Evolutionary conservation across 2,113 vertebrate species (phyloP).

Genomic region (Limnothrissa miodon): DNA sequence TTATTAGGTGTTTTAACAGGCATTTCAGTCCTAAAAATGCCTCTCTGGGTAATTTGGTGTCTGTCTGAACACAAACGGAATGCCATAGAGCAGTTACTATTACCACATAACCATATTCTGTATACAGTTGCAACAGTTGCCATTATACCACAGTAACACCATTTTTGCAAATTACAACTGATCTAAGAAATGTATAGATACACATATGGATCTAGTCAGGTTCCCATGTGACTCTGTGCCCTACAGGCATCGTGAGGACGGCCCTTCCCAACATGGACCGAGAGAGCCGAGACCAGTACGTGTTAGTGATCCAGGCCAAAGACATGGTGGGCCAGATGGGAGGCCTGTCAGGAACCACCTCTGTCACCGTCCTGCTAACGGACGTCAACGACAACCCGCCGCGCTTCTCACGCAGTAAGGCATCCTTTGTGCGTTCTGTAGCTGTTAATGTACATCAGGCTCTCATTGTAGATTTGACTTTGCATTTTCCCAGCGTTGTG

Average conservation of each 20-base stretch:
- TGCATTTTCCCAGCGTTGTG: neutral
- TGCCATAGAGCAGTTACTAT: neutral
- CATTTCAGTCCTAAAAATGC: neutral
- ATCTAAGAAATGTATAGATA: neutral
- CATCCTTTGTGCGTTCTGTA: neutral
- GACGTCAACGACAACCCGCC: slow-evolving; percentile 97
- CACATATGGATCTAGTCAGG: neutral
- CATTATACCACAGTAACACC: neutral
- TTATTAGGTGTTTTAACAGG: neutral
- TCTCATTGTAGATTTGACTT: neutral
- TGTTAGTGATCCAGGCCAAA: slow-evolving; percentile 95
- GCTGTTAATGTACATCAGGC: neutral
- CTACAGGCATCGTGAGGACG: slow-evolving; percentile 76
- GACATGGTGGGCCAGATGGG: slow-evolving; percentile 98
- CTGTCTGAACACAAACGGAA: too few species aligned
- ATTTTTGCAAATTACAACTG: neutral
- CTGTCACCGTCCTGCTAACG: slow-evolving; percentile 89
- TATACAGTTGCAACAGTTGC: too few species aligned
- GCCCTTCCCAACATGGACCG: slow-evolving; percentile 96
- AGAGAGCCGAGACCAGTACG: slow-evolving; percentile 93
- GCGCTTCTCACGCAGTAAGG: slow-evolving; percentile 87
- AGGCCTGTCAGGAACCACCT: slow-evolving; percentile 91
- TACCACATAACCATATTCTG: too few species aligned
- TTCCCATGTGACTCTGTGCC: neutral
- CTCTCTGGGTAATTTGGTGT: too few species aligned